A percentile compares a stretch with the other conserved stretches of the same genome.
Conservation (phyloP, 2,113 vertebrate genomes). For the Canis aureus region DNA sequence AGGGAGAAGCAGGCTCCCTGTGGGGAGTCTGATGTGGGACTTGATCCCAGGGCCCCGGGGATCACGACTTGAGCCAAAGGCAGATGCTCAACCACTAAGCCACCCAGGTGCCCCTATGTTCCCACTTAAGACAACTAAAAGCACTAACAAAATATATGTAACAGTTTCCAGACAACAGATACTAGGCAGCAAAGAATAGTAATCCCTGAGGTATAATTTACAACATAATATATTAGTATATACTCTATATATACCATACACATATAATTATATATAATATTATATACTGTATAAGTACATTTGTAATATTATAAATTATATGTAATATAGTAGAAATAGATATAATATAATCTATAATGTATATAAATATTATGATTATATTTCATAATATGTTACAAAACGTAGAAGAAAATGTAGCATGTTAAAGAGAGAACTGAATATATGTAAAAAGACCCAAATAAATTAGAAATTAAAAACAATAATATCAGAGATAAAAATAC, state of each 20-base stretch:
- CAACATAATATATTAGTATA: neutral
- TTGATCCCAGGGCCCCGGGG: too few species aligned
- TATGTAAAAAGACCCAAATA: neutral
- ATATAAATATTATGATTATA: neutral
- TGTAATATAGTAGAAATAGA: neutral
- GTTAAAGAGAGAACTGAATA: neutral
- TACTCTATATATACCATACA: neutral
- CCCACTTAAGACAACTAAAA: neutral
- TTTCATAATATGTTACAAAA: neutral
- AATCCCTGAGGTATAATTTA: neutral
- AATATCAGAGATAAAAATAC: neutral
- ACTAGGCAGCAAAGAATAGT: neutral
- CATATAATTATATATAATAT: neutral
- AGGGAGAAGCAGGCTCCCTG: too few species aligned
- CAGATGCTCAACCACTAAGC: too few species aligned
- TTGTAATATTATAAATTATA: neutral
- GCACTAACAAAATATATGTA: neutral
- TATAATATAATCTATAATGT: neutral
- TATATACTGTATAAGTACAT: neutral
- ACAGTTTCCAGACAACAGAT: neutral
- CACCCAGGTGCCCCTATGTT: too few species aligned
- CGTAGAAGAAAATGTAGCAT: neutral
- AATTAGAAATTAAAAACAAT: neutral
- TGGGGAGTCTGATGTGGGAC: too few species aligned
- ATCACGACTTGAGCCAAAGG: too few species aligned